Evolutionary conservation across 2,888 invertebrate species (phyloP).

Genomic region (Acutogordius australiensis): DNA sequence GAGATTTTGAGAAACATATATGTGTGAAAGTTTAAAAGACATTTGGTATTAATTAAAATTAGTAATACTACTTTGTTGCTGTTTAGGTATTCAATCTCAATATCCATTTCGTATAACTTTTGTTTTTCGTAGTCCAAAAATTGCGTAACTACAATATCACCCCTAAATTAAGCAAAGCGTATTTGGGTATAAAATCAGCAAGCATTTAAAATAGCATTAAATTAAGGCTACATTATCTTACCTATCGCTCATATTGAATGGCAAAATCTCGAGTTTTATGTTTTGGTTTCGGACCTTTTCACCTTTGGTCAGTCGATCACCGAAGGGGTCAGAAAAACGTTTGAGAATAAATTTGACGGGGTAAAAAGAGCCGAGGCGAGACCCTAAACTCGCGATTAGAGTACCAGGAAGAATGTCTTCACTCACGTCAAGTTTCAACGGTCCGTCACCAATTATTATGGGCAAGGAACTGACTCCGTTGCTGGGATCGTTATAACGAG

Average conservation of each 20-base stretch:
- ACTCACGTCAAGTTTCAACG: neutral
- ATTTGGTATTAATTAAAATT: too few relatives aligned
- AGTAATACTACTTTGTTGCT: neutral
- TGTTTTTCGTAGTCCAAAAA: neutral
- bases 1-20: too few relatives aligned
- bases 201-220: too few relatives aligned
- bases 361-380: neutral
- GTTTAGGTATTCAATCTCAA: neutral
- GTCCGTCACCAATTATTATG: neutral
- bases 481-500: neutral
- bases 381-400: neutral
- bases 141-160: neutral
- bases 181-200: too few relatives aligned
- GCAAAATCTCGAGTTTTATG: neutral
- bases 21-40: too few relatives aligned
- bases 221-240: too few relatives aligned
- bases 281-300: too few relatives aligned
- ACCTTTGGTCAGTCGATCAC: too few relatives aligned
- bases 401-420: conserved; percentile 1
- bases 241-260: neutral
- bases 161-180: conserved; percentile 1
- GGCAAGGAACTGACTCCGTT: neutral
- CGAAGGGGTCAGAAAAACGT: too few relatives aligned
- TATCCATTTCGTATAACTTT: neutral
- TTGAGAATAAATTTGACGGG: too few relatives aligned